These are phyloP conservation scores for sheep (Ovis aries) DNA, from an alignment of 2,113 vertebrate genomes.

Conservation along the genomic window ARS-UI_Ramb_v3.0 NC_056063.1:30178001-30178500, in stretches of 20 bases:
- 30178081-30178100: neutral
- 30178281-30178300: no score
- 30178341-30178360: neutral
- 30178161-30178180: neutral
- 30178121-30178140: neutral
- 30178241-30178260: neutral
- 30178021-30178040: neutral
- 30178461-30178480: neutral
- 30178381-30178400: neutral
- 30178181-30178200: neutral
- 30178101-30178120: neutral
- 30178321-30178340: neutral
- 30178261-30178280: neutral
- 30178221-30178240: neutral
- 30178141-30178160: neutral
- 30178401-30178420: neutral
- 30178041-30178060: neutral
- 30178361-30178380: neutral
- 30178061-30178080: neutral
- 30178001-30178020: neutral
- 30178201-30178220: neutral
- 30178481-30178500: neutral
- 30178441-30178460: neutral
- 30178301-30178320: neutral
- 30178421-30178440: neutral